Evolutionary conservation across 2,888 invertebrate genomes (phyloP), one percentile per base, ranked within the genome.

Genomic region (Sphinx pinastri): DNA sequence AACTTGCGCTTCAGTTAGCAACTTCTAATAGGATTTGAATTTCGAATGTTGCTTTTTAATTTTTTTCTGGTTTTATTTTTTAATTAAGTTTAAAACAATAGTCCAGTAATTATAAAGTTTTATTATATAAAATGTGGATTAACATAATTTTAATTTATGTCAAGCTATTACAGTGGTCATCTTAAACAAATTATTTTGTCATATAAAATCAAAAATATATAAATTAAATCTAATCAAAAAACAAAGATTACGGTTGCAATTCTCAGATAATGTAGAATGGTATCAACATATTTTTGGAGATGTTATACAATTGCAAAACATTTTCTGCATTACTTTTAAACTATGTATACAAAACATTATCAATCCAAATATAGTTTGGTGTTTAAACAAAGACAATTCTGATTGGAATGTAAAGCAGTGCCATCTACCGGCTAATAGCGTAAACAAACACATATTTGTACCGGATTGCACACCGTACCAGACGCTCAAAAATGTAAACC

Each of bases 361-460:
- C 38, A 2, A 38, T 38, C 8, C 38, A 38, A 38, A 2, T 38
- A 38, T 38, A 8, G 38, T 8, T 38, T 38, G 5, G 38, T 38
- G 8, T 47, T 47, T 57, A 47, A 57, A 14, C 13, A 47, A 57
- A 58, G 5, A 16, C 19, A 31, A 49, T 45, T 14, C 14, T 31
- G 31, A 8, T 19, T 3, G 2, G 4, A 51, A 45, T 52, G 11
- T 6, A 45, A 55, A 14, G 67, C 69, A 75, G 66, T 81, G 88
- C 87, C 88, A 86, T 86, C 88, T 88, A 68, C 73, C 76, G 81
- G 47, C 72, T 73, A 81, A 79, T 74, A 74, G 83, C 72, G 63
- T 68, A 71, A 78, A 73, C 67, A 67, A 71, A 71, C 49, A 19
- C 47, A 63, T 63, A 71, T 55, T 54, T 60, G 67, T 57, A 70